Evolutionary conservation across 1,140 invertebrate genomes (phyloP), one percentile per base, ranked within the genome.

Genomic region (Chrysoperla carnea): DNA sequence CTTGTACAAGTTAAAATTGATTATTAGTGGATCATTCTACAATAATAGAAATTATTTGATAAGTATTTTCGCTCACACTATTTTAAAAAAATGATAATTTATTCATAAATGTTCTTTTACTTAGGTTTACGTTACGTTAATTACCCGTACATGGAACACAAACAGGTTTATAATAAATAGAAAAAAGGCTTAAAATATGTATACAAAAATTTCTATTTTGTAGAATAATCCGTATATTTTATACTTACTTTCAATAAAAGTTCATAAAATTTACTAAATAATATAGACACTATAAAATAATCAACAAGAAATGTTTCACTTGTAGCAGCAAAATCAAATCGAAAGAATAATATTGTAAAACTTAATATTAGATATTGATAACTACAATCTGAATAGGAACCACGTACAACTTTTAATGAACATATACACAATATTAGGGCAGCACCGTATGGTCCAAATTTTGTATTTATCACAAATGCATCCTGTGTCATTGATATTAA

Each of bases 261-360:
- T 60, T 91, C 88, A 51, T 85, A 80, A n/a, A 81, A 71, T 57
- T 90, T 88, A 52, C 75, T 73, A 50, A 83, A 88, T 27, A 81
- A 66, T 40, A 95, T 87, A 23, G 84, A 81, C 46, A 87, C 82
- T 35, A 97, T 67, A 63, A 93, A 96, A 59, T 91, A 95, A 58
- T 94, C 85, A 0, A 97, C 68, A 4, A 97, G 72, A 55, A 96
- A 94, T 0, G 84, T 84, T 60, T 95, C 87, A 23, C 78, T 78
- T 23, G 76, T 66, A 38, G 70, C 65, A 39, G 69, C 64, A 48
- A 81, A 84, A 59, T 97, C 91, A 47, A 78, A 72, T 48, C 84
- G 78, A 62, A 93, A 95, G 50, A 96, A 78, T 6, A 97, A 70
- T 8, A 84, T 77, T 6, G 91, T 82, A 60, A 97, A 94, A n/a